Evolutionary conservation across 2,797 vertebrate species (phyloP).

Genomic region (Rhinogobio ventralis): DNA sequence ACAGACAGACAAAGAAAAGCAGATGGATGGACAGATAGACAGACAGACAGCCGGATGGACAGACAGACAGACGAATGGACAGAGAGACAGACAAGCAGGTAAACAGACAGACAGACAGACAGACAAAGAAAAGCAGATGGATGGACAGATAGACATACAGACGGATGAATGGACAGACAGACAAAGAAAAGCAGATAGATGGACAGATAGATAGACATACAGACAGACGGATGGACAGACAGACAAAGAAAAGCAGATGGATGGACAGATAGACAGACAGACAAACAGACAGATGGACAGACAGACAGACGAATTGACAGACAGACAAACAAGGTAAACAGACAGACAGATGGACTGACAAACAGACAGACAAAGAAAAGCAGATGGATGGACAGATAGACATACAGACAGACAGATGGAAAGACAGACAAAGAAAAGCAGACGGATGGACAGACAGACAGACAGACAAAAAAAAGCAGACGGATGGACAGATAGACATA

Average conservation of each 20-base stretch:
- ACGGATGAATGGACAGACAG: not conserved
- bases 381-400: not conserved
- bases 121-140: too few species aligned
- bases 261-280: not conserved
- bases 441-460: not conserved
- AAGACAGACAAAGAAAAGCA: not conserved
- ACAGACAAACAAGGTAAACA: not conserved
- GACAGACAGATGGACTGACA: not conserved
- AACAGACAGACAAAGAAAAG: not conserved
- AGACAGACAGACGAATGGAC: too few species aligned
- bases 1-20: too few species aligned
- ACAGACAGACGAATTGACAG: accelerated
- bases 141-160: not conserved
- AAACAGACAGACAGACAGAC: too few species aligned
- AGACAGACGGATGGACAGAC: too few species aligned
- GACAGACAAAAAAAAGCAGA: too few species aligned
- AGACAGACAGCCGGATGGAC: too few species aligned
- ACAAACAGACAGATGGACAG: accelerated
- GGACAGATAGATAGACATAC: not conserved
- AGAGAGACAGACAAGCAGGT: too few species aligned
- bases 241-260: not conserved
- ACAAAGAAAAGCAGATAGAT: not conserved
- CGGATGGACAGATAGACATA: too few species aligned
- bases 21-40: too few species aligned
- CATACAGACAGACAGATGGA: not conserved